These are phyloP conservation scores for Haliclona indistincta DNA, from an alignment of 37 sponge, comb jelly and placozoan genomes.

Conservation along the genomic window DNA sequence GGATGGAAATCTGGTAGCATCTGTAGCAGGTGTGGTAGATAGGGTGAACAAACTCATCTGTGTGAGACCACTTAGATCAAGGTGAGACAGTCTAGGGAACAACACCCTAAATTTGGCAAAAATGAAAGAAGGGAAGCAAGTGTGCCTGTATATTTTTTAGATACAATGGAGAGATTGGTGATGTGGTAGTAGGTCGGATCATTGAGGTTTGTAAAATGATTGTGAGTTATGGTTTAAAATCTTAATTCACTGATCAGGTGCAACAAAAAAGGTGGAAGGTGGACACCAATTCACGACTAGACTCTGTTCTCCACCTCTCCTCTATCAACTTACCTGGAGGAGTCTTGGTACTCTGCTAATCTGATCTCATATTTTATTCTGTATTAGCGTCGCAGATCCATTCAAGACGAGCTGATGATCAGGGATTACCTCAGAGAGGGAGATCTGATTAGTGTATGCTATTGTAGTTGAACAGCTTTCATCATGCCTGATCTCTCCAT, in stretches of 20 bases:
- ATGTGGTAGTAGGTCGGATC: conserved; percentile 94
- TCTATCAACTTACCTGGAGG: conserved; percentile 97
- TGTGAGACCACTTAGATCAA: conserved; percentile 79
- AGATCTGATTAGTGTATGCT: conserved; percentile 88
- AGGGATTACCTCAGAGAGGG: conserved; percentile 90
- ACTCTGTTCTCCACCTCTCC: conserved; percentile 86
- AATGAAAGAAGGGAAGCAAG: too few relatives aligned
- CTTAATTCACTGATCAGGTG: conserved; percentile 38
- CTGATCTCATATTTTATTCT: background rate
- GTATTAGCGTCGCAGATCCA: conserved; percentile 70
- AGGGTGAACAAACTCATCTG: conserved; percentile 86
- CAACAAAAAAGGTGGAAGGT: conserved; percentile 98
- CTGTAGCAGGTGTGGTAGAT: conserved; percentile 90
- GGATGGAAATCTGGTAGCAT: conserved; percentile 68
- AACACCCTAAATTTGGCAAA: background rate
- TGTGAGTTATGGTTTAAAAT: background rate
- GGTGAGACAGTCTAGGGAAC: conserved; percentile 26
- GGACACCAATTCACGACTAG: conserved; percentile 85
- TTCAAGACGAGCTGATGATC: conserved; percentile 96
- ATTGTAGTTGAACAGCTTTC: background rate
- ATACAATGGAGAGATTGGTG: conserved; percentile 96
- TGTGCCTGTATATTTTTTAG: conserved; percentile 50
- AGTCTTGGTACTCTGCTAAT: conserved; percentile 51
- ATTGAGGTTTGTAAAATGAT: conserved; percentile 61
- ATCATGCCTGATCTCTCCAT: background rate